A percentile compares a stretch with the other conserved stretches of the same genome.
Conservation (phyloP, 2,888 invertebrate genomes). For the Norana najaformis region DNA sequence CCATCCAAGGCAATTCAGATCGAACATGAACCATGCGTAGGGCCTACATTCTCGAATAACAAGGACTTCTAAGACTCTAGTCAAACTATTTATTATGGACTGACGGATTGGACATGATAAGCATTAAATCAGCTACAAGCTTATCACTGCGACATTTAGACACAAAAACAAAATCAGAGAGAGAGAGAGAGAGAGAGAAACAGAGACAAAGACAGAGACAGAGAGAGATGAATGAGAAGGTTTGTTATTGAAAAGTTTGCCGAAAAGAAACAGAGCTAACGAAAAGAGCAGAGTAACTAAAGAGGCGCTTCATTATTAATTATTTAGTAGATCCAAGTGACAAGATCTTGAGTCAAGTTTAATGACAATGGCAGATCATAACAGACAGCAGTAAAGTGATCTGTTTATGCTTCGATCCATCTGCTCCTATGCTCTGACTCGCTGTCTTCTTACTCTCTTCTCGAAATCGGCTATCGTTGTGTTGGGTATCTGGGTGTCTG, state of each 20-base stretch:
- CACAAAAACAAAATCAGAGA: background rate
- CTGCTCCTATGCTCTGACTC: background rate
- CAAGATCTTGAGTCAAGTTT: background rate
- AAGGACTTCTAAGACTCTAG: background rate
- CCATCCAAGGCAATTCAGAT: background rate
- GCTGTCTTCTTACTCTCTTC: background rate
- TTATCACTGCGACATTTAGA: background rate
- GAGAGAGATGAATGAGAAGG: background rate
- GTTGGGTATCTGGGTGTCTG: no score
- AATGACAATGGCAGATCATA: background rate
- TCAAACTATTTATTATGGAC: background rate
- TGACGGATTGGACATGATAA: background rate
- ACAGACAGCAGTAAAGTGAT: background rate
- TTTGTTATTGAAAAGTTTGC: background rate
- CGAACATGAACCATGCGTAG: background rate
- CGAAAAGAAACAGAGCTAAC: background rate
- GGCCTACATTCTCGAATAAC: no score
- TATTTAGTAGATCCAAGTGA: background rate
- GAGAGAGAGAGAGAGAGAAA: background rate
- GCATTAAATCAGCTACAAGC: background rate
- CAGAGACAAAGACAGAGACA: background rate
- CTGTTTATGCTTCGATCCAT: background rate
- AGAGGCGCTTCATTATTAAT: background rate
- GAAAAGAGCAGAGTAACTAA: background rate
- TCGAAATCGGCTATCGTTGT: background rate